These are phyloP conservation scores for Brachionus paranguensis DNA, from an alignment of 1,140 invertebrate species.

Conservation along the genomic window DNA sequence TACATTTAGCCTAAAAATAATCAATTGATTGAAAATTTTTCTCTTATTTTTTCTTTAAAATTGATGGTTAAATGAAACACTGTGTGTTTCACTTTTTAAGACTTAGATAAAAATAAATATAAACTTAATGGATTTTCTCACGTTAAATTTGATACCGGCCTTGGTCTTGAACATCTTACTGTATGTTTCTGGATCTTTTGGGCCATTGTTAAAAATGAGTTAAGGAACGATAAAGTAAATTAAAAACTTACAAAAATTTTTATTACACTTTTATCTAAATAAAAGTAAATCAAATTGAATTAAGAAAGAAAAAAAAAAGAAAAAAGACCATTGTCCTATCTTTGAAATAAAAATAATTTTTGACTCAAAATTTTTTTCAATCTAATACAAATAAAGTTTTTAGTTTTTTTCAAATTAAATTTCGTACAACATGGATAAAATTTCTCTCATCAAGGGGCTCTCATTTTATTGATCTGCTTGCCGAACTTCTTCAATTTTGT, in stretches of 20 bases:
- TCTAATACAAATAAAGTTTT: not conserved
- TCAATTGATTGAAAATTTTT: too few species aligned
- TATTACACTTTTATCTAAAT: not conserved
- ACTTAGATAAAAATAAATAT: too few species aligned
- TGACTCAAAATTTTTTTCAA: not conserved
- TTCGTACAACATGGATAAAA: not conserved
- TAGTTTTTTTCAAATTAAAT: not conserved
- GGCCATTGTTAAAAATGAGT: not conserved
- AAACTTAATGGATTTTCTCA: too few species aligned
- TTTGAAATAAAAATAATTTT: not conserved
- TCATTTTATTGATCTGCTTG: not conserved
- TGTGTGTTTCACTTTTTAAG: too few species aligned
- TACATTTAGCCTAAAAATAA: too few species aligned
- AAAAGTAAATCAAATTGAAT: not conserved
- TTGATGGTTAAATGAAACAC: too few species aligned
- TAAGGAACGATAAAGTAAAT: not conserved
- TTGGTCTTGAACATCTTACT: too few species aligned
- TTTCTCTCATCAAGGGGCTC: not conserved
- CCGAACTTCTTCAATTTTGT: not conserved
- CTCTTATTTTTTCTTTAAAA: too few species aligned
- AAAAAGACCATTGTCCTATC: not conserved
- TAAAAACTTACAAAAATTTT: not conserved
- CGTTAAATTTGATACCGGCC: too few species aligned
- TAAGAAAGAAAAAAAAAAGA: not conserved
- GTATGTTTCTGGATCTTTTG: not conserved